phyloP scores from a whole-genome alignment of 2,797 vertebrate species.

The Hypotaenidia philippensis region DNA sequence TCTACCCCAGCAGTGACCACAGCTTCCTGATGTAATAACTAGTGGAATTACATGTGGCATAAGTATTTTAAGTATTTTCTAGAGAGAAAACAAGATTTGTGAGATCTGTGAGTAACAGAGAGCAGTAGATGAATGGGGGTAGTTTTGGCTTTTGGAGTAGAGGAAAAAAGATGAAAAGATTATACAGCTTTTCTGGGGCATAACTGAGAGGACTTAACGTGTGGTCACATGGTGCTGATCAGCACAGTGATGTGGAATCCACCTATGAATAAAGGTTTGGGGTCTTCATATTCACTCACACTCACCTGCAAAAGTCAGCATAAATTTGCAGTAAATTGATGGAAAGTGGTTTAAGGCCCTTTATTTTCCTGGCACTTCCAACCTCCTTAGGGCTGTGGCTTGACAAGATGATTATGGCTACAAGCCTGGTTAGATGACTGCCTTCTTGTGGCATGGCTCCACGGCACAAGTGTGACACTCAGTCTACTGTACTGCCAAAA shows the following conservation, averaged over 20 bases:
- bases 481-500: not conserved
- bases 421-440: not conserved
- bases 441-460: not conserved
- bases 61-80: not conserved
- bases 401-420: not conserved
- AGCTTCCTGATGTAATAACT: not conserved
- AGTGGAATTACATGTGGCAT: slow-evolving; percentile 36
- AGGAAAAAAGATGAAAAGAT: not conserved
- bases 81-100: not conserved
- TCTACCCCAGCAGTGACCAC: slow-evolving; percentile 7
- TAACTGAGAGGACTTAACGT: not conserved
- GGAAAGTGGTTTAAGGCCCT: not conserved
- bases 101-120: not conserved
- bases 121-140: not conserved
- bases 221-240: not conserved
- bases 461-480: not conserved
- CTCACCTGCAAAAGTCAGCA: not conserved
- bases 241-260: not conserved
- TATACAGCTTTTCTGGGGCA: not conserved
- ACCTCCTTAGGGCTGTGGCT: not conserved
- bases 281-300: not conserved
- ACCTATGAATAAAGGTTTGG: not conserved
- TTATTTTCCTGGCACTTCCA: not conserved
- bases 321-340: not conserved
- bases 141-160: not conserved